phyloP scores from a whole-genome alignment of 2,888 invertebrate species.

The Pammene fasciana region DNA sequence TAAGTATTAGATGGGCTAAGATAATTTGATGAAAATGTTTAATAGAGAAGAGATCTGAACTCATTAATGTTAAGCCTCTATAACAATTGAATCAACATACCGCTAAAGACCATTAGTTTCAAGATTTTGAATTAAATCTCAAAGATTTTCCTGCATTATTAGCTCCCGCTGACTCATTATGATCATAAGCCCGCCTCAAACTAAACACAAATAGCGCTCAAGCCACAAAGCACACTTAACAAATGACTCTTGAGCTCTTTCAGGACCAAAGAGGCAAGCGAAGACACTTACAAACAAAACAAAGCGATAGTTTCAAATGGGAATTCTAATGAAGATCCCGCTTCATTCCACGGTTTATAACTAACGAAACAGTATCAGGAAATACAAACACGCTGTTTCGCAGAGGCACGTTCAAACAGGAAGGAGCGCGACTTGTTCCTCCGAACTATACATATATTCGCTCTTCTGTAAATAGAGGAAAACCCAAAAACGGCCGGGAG shows the following conservation, averaged over 20 bases:
- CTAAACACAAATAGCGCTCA: conserved; percentile 37
- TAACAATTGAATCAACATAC: background rate
- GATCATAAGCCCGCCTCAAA: conserved; percentile 36
- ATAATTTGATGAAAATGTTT: too few relatives aligned
- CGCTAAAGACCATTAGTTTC: background rate
- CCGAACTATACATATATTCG: conserved; percentile 63
- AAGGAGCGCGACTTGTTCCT: conserved; percentile 56
- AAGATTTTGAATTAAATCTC: conserved; percentile 17
- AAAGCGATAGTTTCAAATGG: conserved; percentile 42
- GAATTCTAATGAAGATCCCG: conserved; percentile 49
- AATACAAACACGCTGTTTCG: conserved; percentile 44
- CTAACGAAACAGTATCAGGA: conserved; percentile 54
- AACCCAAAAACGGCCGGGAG: conserved; percentile 72
- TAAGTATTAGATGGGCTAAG: too few relatives aligned
- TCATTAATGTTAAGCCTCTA: background rate
- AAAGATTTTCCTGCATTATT: conserved; percentile 26
- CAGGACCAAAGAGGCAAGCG: conserved; percentile 30
- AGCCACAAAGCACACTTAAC: conserved; percentile 43
- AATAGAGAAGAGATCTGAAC: too few relatives aligned
- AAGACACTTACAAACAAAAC: conserved; percentile 37
- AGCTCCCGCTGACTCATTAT: conserved; percentile 33
- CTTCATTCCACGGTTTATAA: conserved; percentile 50
- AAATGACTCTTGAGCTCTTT: conserved; percentile 42
- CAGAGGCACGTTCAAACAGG: conserved; percentile 52
- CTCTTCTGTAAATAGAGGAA: conserved; percentile 48